phyloP scores from a whole-genome alignment of 1,140 invertebrate genomes.

The Drosophila sucinea region DNA sequence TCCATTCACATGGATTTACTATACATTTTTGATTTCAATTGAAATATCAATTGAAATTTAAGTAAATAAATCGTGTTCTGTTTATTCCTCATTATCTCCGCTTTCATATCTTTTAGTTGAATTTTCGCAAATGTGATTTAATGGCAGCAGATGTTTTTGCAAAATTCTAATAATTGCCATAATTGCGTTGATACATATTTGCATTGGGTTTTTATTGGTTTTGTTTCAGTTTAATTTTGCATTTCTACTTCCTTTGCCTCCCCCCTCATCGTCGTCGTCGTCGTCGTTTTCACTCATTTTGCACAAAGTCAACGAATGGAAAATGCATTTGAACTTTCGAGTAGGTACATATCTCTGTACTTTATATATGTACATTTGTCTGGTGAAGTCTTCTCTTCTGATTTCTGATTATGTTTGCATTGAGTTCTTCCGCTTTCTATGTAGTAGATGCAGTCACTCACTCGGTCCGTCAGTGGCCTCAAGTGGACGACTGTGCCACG shows the following conservation, averaged over 20 bases:
- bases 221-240: conserved; percentile 9
- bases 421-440: conserved; percentile 48
- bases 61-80: not conserved
- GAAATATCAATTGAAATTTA: not conserved
- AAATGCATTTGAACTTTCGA: conserved; percentile 65
- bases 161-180: conserved; percentile 60
- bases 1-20: no score
- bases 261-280: not conserved
- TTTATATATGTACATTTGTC: conserved; percentile 8
- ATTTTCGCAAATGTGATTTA: conserved; percentile 25
- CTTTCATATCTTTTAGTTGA: not conserved
- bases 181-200: conserved; percentile 70
- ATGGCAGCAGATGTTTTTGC: conserved; percentile 52
- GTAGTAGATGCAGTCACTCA: conserved; percentile 9
- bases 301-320: conserved; percentile 12
- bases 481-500: conserved; percentile 38
- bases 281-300: not conserved
- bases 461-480: conserved; percentile 7
- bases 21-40: no score
- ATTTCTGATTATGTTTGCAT: conserved; percentile 63
- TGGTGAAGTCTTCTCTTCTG: conserved; percentile 16
- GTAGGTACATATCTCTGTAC: conserved; percentile 37
- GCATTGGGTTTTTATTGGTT: conserved; percentile 27
- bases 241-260: not conserved
- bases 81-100: not conserved